Conservation (phyloP, 2,888 invertebrate species). For the Caenorhabditis sinica region DNA sequence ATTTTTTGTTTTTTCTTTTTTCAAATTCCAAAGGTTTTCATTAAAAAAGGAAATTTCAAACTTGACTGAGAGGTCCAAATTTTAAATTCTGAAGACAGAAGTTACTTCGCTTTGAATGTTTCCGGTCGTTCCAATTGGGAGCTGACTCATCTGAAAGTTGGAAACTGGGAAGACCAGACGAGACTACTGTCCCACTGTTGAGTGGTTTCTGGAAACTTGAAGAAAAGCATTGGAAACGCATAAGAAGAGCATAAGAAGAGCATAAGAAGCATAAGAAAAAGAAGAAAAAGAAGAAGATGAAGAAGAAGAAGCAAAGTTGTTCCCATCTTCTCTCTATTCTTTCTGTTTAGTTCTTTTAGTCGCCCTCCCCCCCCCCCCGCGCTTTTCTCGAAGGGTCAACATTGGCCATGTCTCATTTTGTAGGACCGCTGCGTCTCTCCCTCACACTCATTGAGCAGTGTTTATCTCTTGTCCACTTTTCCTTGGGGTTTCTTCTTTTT, state of each 20-base stretch:
- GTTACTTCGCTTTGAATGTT: too few relatives aligned
- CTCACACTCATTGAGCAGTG: constrained; percentile 21
- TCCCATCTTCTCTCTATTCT: constrained; percentile 46
- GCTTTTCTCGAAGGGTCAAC: constrained; percentile 56
- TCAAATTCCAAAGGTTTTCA: too few relatives aligned
- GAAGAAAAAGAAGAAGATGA: constrained; percentile 24
- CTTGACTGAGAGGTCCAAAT: too few relatives aligned
- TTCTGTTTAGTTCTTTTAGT: constrained; percentile 49
- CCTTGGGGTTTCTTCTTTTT: constrained; percentile 44
- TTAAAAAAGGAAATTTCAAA: too few relatives aligned
- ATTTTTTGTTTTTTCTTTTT: not conserved
- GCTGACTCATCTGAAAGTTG: too few relatives aligned
- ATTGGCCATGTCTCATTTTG: constrained; percentile 47
- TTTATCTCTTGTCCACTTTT: constrained; percentile 46
- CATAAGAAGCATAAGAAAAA: constrained; percentile 19
- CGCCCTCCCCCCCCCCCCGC: constrained; percentile 17
- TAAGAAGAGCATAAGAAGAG: too few relatives aligned
- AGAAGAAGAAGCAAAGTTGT: constrained; percentile 41
- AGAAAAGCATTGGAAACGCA: too few relatives aligned
- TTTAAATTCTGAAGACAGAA: too few relatives aligned
- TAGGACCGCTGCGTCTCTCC: constrained; percentile 7
- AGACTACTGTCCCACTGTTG: not conserved
- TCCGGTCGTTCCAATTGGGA: too few relatives aligned
- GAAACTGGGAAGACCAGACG: too few relatives aligned
- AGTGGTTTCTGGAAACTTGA: constrained; percentile 24